Evolutionary conservation across 2,888 invertebrate genomes (phyloP), one percentile per base, ranked within the genome.

Genomic region (Loripinus fragilis): DNA sequence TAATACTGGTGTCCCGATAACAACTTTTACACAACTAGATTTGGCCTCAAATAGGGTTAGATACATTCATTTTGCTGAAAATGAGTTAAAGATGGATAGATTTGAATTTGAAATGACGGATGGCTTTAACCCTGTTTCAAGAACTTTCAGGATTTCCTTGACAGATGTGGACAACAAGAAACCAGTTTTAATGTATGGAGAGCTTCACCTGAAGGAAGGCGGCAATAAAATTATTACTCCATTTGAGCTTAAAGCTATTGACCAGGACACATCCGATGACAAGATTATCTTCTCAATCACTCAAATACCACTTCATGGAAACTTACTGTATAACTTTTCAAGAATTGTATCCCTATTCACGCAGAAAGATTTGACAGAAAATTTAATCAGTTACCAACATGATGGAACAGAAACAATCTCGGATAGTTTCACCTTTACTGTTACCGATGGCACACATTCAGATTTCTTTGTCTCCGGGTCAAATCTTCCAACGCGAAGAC

Each of bases 61-160:
- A n/a, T 94, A 94, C 81, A 90, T 92, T 2, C 93, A 93, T 85
- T 88, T 88, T 66, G 86, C 90, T 17, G 86, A 89, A 17, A 91
- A 91, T 84, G 93, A 93, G 83, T 88, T 90, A 55, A 92, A 92
- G 77, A 90, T 92, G 87, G 94, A 94, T 82, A 91, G 91, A 70
- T 93, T 94, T 85, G 93, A 93, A 79, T 93, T 94, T 83, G 93
- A 93, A 83, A 93, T 93, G 10, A 92, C 92, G 2, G 93, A 93
- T 82, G 93, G 93, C 3, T 90, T 86, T 76, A 93, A 93, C 79
- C 90, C 88, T 1, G 89, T 92, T 5, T 85, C 85, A 25, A 86
- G 93, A 23, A 93, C 93, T 8, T 93, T 93, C 78, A 81, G 93
- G 45, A 93, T 94, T 48, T 90, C 93, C 0, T 81, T 94, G 10